These are phyloP conservation scores for Heteropelma amictum DNA, from an alignment of 2,888 invertebrate genomes.

Conservation along the genomic window DNA sequence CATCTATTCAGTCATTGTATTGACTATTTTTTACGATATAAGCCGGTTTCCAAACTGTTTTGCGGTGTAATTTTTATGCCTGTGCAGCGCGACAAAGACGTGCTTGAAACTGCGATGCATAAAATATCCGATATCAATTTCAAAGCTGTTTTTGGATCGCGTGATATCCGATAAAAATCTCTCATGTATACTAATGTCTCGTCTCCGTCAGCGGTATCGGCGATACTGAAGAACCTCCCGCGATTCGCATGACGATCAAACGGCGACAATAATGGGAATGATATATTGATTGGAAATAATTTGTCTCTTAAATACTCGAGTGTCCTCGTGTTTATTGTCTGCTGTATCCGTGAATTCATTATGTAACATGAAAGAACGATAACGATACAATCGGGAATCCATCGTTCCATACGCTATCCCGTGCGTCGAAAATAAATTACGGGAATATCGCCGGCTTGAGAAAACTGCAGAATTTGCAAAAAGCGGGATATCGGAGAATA, in stretches of 20 bases:
- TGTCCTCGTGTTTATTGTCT: not conserved
- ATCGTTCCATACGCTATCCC: not conserved
- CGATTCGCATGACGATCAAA: constrained; percentile 16
- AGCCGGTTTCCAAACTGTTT: no score
- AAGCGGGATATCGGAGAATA: no score
- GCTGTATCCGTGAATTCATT: not conserved
- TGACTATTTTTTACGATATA: no score
- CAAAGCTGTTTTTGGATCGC: not conserved
- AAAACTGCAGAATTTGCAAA: no score
- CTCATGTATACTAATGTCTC: constrained; percentile 3
- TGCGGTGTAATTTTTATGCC: not conserved
- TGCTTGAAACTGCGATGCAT: not conserved
- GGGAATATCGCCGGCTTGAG: no score
- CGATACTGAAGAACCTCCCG: not conserved
- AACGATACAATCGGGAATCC: not conserved
- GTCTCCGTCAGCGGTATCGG: constrained; percentile 13
- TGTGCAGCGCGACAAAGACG: not conserved
- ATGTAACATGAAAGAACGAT: not conserved
- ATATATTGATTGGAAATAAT: constrained; percentile 13
- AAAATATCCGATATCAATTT: not conserved
- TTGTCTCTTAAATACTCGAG: not conserved
- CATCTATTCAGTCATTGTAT: no score
- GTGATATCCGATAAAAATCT: not conserved
- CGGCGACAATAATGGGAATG: not conserved
- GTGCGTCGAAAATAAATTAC: not conserved